Evolutionary conservation across 2,113 vertebrate genomes (phyloP), one percentile per base, ranked within the genome.

Genomic region (Pangasianodon hypophthalmus): DNA sequence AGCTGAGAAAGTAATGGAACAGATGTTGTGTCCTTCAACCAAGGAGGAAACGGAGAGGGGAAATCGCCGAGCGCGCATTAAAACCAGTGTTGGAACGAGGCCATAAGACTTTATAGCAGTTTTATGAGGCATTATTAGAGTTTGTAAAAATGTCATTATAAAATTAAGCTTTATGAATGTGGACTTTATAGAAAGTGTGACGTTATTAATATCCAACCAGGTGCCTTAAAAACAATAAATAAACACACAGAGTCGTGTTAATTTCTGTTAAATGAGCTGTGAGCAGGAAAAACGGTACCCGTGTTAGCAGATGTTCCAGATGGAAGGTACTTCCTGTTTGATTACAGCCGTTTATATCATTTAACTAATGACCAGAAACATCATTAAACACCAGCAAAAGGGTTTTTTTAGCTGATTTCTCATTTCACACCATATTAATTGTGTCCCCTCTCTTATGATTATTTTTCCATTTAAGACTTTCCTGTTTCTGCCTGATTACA

Each of bases 331-430:
- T 98, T 98, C 97, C 97, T 97, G 96, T 97, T 97, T 98, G 97
- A 98, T 98, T 98, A 97, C 96, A 95, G 97, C 96, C 97, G 56
- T 97, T 96, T 95, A 96, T 97, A 96, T 97, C 97, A 96, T 97
- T 97, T 97, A 97, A 97, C 97, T 98, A 99, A 99, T 97, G 97
- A 98, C 97, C 96, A 94, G 97, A 97, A 97, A 97, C 96, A 96
- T 97, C 97, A 98, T 98, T 98, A 98, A 96, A 97, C 97, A 97
- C 97, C 97, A 97, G 96, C 96, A 93, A 94, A 92, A 96, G 95
- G 37, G 54, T 10, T n/a, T 29, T 13, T 46, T 46, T 48, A 1
- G 24, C 96, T 96, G 97, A 96, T 96, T 97, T 96, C 97, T 96
- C 96, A 96, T 98, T 98, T 97, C 96, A 96, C 96, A 97, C 96